A percentile compares a stretch with the other conserved stretches of the same genome.
Conservation (phyloP, 2,888 invertebrate species). For the Phania funesta region DNA sequence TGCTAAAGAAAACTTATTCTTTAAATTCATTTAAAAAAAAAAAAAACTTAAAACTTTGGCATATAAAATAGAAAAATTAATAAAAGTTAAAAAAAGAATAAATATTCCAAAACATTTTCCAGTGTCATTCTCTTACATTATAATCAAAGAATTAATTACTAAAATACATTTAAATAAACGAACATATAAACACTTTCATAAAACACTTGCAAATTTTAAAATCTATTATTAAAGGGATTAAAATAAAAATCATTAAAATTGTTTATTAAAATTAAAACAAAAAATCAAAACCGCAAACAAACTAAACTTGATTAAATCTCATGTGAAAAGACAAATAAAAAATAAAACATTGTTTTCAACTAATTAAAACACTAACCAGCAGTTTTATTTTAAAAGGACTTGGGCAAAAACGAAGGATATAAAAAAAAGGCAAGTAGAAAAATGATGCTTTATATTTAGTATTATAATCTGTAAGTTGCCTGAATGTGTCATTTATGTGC, state of each 20-base stretch:
- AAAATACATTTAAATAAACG: constrained; percentile 6
- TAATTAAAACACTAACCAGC: constrained; percentile 40
- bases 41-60: not conserved
- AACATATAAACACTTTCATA: constrained; percentile 49
- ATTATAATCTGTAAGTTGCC: too few relatives aligned
- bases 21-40: not conserved
- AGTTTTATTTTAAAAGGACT: constrained; percentile 4
- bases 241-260: constrained; percentile 56
- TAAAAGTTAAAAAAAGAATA: not conserved
- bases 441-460: too few relatives aligned
- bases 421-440: constrained; percentile 1
- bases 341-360: constrained; percentile 61
- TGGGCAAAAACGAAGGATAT: too few relatives aligned
- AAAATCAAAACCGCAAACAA: constrained; percentile 13
- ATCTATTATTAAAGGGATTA: constrained; percentile 54
- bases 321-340: constrained; percentile 61
- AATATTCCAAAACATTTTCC: not conserved
- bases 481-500: not conserved
- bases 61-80: constrained; percentile 7
- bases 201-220: constrained; percentile 50
- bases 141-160: constrained; percentile 16
- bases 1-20: not conserved
- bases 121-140: constrained; percentile 25
- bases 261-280: constrained; percentile 49
- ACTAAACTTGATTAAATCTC: constrained; percentile 36